Base-by-base conservation (phyloP, 2,113 vertebrate species). In the Gymnarchus niloticus region DNA sequence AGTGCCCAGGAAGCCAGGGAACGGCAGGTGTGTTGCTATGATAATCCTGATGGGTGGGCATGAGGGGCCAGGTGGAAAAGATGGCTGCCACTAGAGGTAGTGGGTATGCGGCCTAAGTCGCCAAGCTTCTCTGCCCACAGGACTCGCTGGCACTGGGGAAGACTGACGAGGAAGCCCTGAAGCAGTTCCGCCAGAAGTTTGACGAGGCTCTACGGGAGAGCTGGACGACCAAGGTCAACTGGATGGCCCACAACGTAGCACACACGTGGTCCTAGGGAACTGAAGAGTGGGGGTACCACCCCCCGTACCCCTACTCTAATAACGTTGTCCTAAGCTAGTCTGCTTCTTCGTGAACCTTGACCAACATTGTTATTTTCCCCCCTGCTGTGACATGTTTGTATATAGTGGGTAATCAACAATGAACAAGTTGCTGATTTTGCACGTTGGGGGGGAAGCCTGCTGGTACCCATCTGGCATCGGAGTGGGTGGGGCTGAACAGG, bases 171-270 rank as follows among this genome's bases (percentile, higher is more conserved):
- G 98, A 99, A 56, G 98, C 98, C 10, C 94, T 99, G 86, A 99
- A 99, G 84, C 98, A 99, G 85, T 99, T 99, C 89, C 96, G 98
- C 46, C 98, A 99, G 88, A 99, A 99, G 92, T 99, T 99, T 89
- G 97, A 99, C 25, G 98, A 99, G 93, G 98, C 98, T 0, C 95
- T 99, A 87, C 93, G 98, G 91, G 98, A 99, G 91, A 99, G 98
- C 90, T 99, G 98, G 98, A 99, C 98, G 85, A 99, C 98, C 89
- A 99, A 99, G 95, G 98, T 99, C 89, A 99, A 99, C 95, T 99
- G 98, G 98, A 99, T 99, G 98, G 98, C 98, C 25, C 98, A 99
- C 91, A 99, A 98, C n/a, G 97, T 99, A 87, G 96, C 96, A 89
- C 97, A 98, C 92, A 97, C 98, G 92, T 95, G 97, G 88, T 98